These are phyloP conservation scores for Tichodroma muraria DNA, from an alignment of 2,113 vertebrate genomes.

Conservation along the genomic window DNA sequence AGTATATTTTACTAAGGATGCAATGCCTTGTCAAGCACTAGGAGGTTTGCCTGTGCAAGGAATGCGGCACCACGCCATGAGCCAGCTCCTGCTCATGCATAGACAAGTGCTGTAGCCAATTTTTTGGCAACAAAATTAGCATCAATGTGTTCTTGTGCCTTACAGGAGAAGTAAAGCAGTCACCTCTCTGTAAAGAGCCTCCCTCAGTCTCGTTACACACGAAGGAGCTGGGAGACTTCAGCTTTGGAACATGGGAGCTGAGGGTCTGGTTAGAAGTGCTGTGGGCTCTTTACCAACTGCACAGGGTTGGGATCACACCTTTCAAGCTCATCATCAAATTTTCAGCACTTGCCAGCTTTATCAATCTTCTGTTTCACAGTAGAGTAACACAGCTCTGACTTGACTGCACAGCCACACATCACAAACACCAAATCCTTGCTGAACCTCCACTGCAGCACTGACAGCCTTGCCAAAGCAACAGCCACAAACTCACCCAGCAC, in stretches of 20 bases:
- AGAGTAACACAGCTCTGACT: not conserved
- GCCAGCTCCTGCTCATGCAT: constrained; percentile 27
- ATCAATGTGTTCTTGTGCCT: not conserved
- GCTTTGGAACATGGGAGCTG: not conserved
- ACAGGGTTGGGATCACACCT: not conserved
- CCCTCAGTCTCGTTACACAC: not conserved
- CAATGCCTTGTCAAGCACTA: not conserved
- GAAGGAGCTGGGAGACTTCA: not conserved
- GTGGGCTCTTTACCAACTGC: not conserved
- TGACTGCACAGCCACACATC: not conserved
- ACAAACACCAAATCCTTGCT: not conserved
- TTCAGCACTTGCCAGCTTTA: not conserved
- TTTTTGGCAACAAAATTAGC: constrained; percentile 17
- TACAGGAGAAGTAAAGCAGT: not conserved
- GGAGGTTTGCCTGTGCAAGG: not conserved
- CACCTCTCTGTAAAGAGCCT: not conserved
- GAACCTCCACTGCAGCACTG: not conserved
- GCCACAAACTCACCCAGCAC: not conserved
- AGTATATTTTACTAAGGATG: not conserved
- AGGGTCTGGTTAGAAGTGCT: not conserved
- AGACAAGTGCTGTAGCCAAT: not conserved
- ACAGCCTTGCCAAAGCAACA: not conserved
- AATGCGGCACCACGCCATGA: not conserved
- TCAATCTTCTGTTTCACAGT: not conserved
- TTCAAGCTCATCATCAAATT: not conserved